phyloP scores from a whole-genome alignment of 2,797 vertebrate genomes.

The Meriones psammophilus region DNA sequence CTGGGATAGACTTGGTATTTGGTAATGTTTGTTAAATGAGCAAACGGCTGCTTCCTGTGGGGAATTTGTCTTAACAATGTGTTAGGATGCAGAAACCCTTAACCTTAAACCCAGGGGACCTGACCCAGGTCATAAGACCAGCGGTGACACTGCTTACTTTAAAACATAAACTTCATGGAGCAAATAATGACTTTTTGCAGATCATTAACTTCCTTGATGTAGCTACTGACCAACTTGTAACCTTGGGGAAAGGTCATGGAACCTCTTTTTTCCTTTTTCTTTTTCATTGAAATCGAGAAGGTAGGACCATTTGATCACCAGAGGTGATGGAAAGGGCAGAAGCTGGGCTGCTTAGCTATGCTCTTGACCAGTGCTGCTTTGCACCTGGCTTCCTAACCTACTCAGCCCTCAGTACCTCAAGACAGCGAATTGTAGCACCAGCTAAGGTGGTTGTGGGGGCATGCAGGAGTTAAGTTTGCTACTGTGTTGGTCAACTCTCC shows the following conservation, averaged over 20 bases:
- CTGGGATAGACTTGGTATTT: conserved; percentile 13
- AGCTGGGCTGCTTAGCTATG: neutral
- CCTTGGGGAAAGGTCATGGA: conserved; percentile 77
- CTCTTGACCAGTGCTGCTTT: conserved; percentile 14
- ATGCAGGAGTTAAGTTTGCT: neutral
- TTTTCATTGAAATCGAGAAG: conserved; percentile 53
- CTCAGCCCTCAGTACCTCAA: neutral
- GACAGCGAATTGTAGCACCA: neutral
- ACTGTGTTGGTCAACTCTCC: neutral
- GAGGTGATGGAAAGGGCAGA: neutral
- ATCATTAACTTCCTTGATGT: conserved; percentile 81
- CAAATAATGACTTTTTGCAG: conserved; percentile 84
- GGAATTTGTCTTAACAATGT: conserved; percentile 66
- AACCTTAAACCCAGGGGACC: conserved; percentile 68
- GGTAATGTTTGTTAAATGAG: conserved; percentile 60
- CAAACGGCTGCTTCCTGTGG: conserved; percentile 62
- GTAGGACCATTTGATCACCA: conserved; percentile 56
- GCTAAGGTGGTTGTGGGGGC: neutral
- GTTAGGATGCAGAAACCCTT: conserved; percentile 54
- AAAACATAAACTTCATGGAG: conserved; percentile 79
- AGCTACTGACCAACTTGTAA: conserved; percentile 79
- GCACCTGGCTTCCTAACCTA: neutral
- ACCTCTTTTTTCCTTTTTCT: conserved; percentile 43
- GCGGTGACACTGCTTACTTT: conserved; percentile 70
- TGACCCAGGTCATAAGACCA: conserved; percentile 73